phyloP scores from a whole-genome alignment of 2,797 vertebrate genomes.

The Diglossa cyanea region DNA sequence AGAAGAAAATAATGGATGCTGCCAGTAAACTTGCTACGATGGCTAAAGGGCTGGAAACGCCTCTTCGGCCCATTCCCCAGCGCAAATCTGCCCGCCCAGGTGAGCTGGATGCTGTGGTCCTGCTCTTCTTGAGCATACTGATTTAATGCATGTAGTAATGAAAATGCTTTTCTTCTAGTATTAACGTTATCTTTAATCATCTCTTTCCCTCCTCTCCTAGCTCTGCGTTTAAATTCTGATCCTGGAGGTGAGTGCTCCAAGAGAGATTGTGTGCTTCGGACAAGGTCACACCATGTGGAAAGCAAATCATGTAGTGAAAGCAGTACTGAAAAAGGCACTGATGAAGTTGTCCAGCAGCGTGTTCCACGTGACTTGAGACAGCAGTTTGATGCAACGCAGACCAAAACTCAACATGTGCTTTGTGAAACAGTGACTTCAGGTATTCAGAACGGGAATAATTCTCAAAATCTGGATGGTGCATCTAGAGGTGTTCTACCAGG shows the following conservation, averaged over 20 bases:
- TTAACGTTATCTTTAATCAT: neutral
- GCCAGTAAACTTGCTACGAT: constrained; percentile 92
- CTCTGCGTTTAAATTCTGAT: constrained; percentile 30
- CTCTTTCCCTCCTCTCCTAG: constrained; percentile 29
- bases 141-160: neutral
- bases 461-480: neutral
- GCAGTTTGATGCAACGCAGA: constrained; percentile 1
- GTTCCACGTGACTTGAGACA: constrained; percentile 39
- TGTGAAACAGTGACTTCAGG: neutral
- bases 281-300: neutral
- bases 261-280: neutral
- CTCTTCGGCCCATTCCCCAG: constrained; percentile 72
- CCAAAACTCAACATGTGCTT: neutral
- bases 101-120: constrained; percentile 46
- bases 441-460: neutral
- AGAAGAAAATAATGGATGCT: constrained; percentile 93
- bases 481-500: neutral
- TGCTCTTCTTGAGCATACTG: neutral
- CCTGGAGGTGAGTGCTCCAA: constrained; percentile 16
- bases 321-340: neutral
- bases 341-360: constrained; percentile 18
- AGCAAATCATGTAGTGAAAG: neutral
- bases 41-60: constrained; percentile 91
- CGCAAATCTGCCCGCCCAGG: constrained; percentile 53
- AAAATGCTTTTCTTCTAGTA: neutral